These are phyloP conservation scores for Sporophila hypoxantha DNA, from an alignment of 2,113 vertebrate species.

Conservation along the genomic window DNA sequence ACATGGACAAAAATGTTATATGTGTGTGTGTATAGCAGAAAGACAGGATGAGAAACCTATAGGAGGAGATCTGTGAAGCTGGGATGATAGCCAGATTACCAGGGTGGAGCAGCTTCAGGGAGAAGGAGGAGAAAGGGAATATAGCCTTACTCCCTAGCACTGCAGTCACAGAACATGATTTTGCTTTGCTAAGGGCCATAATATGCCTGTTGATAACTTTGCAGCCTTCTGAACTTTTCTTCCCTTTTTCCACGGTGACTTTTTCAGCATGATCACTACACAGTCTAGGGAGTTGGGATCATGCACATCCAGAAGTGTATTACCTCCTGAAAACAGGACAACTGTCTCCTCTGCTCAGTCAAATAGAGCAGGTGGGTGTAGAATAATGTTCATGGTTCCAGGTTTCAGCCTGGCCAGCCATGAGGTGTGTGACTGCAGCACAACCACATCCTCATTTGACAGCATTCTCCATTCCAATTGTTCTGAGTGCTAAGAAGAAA, in stretches of 20 bases:
- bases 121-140: background rate
- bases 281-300: background rate
- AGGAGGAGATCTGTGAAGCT: background rate
- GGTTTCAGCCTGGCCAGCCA: background rate
- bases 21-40: background rate
- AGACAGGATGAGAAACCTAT: background rate
- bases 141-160: accelerated
- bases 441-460: background rate
- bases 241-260: background rate
- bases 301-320: background rate
- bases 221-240: background rate
- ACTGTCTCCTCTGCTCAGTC: background rate
- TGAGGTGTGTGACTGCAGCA: background rate
- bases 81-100: background rate
- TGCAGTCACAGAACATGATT: background rate
- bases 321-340: background rate
- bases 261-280: background rate
- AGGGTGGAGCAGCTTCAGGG: background rate
- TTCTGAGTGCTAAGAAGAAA: background rate
- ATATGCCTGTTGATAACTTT: background rate
- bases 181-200: background rate
- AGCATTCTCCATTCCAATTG: background rate
- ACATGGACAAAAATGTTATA: background rate
- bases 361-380: background rate
- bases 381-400: background rate